Conservation (phyloP, 2,888 invertebrate genomes). For the Cheilosia soror region DNA sequence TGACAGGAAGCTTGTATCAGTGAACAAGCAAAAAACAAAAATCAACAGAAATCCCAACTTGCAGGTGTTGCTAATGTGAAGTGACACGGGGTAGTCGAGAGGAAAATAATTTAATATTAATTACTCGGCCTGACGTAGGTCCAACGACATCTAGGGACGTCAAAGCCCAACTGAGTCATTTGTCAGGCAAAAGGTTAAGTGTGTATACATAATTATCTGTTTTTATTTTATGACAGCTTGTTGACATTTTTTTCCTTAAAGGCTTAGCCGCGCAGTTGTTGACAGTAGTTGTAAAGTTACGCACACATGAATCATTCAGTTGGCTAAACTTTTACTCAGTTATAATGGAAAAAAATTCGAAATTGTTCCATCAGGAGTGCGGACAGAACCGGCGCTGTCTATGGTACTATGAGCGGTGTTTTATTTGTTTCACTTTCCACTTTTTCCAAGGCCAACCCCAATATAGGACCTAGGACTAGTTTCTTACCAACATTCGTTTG, state of each 20-base stretch:
- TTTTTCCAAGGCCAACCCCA: too few species aligned
- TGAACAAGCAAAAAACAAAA: background rate
- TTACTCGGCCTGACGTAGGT: background rate
- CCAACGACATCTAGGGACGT: background rate
- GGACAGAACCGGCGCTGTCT: too few species aligned
- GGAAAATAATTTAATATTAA: background rate
- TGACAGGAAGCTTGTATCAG: background rate
- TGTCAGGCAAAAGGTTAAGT: background rate
- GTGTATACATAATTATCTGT: background rate
- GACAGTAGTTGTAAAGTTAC: too few species aligned
- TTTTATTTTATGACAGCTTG: background rate
- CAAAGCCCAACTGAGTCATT: background rate
- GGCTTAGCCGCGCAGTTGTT: too few species aligned
- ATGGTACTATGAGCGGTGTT: too few species aligned
- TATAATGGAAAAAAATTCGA: too few species aligned
- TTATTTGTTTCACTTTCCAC: too few species aligned
- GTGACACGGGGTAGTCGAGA: background rate
- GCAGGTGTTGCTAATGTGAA: constrained; percentile 6
- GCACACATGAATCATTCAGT: too few species aligned
- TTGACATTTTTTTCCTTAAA: background rate
- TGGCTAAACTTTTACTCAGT: too few species aligned
- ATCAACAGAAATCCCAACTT: background rate
- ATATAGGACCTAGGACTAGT: too few species aligned
- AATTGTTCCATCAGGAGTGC: too few species aligned
- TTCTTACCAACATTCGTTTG: too few species aligned